Evolutionary conservation across 2,113 vertebrate genomes (phyloP).

Genomic region (Seriola aureovittata): DNA sequence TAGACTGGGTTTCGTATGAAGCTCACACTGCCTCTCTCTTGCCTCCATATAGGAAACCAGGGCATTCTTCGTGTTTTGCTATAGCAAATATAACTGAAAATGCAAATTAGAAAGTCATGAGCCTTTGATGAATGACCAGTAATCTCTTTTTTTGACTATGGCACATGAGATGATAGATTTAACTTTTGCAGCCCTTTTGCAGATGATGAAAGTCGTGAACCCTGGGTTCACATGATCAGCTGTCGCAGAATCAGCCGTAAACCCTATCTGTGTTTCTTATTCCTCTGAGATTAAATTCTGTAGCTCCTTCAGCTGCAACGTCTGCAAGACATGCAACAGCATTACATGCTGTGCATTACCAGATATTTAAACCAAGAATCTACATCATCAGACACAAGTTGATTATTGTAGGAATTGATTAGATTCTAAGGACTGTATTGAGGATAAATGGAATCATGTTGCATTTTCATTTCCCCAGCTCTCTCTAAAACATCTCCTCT

Average conservation of each 20-base stretch:
- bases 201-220: slow-evolving; percentile 52
- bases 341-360: neutral
- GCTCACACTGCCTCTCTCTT: neutral
- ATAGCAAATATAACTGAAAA: neutral
- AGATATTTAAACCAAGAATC: slow-evolving; percentile 33
- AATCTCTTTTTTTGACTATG: slow-evolving; percentile 37
- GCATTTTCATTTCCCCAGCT: slow-evolving; percentile 43
- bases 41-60: neutral
- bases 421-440: slow-evolving; percentile 10
- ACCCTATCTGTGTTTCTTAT: slow-evolving; percentile 39
- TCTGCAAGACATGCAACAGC: slow-evolving; percentile 15
- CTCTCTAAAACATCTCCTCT: slow-evolving; percentile 3
- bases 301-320: neutral
- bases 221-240: slow-evolving; percentile 22
- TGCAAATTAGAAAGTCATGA: slow-evolving; percentile 35
- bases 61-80: neutral
- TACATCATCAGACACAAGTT: slow-evolving; percentile 15
- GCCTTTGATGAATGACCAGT: slow-evolving; percentile 34
- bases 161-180: slow-evolving; percentile 23
- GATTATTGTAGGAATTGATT: slow-evolving; percentile 43
- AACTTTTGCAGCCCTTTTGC: slow-evolving; percentile 16
- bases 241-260: slow-evolving; percentile 43
- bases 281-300: slow-evolving; percentile 59
- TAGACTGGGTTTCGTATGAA: neutral
- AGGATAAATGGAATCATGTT: slow-evolving; percentile 46